Conservation (phyloP, 1,140 invertebrate genomes). For the Drosophila teissieri region DNA sequence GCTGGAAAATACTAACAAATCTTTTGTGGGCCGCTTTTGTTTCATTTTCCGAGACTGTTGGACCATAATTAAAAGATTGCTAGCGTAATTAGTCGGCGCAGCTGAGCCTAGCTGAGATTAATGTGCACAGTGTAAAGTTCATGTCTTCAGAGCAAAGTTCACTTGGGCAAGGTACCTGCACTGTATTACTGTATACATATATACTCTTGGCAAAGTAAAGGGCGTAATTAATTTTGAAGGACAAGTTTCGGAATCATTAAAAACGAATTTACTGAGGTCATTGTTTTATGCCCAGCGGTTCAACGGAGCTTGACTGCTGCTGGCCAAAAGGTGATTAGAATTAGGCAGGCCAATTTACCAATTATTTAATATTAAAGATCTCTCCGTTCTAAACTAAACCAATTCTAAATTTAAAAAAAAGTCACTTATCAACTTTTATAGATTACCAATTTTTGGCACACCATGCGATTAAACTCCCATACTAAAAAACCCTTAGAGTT, state of each 20-base stretch:
- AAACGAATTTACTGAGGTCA: conserved; percentile 51
- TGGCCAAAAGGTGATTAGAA: conserved; percentile 8
- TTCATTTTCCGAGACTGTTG: conserved; percentile 59
- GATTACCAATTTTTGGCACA: no score
- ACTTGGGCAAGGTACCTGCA: conserved; percentile 7
- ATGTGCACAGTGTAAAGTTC: conserved; percentile 47
- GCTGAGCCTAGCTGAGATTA: conserved; percentile 46
- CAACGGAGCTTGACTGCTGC: conserved; percentile 29
- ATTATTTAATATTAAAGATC: not conserved
- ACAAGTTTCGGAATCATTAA: conserved; percentile 47
- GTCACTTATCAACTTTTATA: no score
- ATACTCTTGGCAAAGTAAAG: conserved; percentile 30
- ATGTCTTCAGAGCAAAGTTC: conserved; percentile 18
- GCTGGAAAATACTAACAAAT: conserved; percentile 34
- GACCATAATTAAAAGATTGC: conserved; percentile 75
- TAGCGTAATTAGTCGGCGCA: conserved; percentile 59
- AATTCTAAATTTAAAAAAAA: no score
- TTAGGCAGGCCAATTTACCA: not conserved
- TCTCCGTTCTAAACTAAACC: no score
- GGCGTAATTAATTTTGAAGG: conserved; percentile 55
- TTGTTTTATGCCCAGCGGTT: conserved; percentile 19
- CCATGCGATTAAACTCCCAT: no score
- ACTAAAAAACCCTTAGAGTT: no score
- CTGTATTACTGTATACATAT: not conserved
- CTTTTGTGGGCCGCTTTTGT: conserved; percentile 56